Conservation (phyloP, 2,113 vertebrate genomes). For the Callipepla californica region DNA sequence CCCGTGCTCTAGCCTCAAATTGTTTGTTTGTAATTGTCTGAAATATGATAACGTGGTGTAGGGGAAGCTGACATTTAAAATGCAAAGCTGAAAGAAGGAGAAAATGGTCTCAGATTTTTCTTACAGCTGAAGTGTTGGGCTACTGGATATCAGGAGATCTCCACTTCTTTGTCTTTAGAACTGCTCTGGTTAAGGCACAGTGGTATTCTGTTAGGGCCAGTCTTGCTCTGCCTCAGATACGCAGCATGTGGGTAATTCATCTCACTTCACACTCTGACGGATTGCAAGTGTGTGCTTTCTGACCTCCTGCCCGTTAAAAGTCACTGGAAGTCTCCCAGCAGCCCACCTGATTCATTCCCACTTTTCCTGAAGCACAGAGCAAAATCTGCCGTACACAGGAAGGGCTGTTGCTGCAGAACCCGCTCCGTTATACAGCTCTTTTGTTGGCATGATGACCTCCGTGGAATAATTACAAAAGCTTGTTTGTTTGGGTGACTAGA, state of each 20-base stretch:
- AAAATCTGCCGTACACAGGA: neutral
- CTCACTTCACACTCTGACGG: neutral
- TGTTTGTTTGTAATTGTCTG: neutral
- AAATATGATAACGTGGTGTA: neutral
- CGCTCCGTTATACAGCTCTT: neutral
- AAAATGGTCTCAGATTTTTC: neutral
- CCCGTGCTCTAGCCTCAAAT: neutral
- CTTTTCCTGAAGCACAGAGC: neutral
- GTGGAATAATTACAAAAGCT: constrained; percentile 56
- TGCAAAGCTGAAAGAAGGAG: rapidly evolving
- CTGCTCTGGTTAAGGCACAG: neutral
- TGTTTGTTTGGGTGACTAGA: constrained; percentile 53
- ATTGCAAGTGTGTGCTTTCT: neutral
- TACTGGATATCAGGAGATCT: neutral
- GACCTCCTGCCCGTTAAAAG: neutral
- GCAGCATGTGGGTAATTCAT: neutral
- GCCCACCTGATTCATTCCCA: neutral
- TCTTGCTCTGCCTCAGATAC: neutral
- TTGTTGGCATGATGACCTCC: constrained; percentile 53
- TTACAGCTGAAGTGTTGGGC: neutral
- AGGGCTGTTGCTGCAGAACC: constrained; percentile 54
- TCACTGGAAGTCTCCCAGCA: neutral
- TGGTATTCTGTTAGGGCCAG: neutral
- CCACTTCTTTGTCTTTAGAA: neutral
- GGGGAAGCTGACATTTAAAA: neutral